These are phyloP conservation scores for Mythimna ferrago DNA, from an alignment of 2,888 invertebrate species.

Conservation along the genomic window DNA sequence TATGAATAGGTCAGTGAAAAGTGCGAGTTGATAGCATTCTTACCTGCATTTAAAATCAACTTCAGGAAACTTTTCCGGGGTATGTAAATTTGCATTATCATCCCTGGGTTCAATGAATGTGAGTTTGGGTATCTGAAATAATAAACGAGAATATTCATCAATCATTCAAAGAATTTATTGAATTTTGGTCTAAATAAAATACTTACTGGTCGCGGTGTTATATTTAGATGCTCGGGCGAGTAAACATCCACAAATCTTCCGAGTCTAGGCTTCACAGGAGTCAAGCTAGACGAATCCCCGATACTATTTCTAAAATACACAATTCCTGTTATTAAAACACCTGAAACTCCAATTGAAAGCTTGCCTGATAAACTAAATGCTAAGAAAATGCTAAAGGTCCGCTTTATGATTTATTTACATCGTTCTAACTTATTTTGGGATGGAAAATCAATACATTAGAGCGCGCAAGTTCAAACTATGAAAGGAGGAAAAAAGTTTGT, in stretches of 20 bases:
- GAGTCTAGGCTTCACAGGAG: constrained; percentile 83
- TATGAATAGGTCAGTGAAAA: constrained; percentile 5
- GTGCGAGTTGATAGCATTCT: constrained; percentile 11
- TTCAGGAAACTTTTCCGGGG: constrained; percentile 78
- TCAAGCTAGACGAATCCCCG: constrained; percentile 74
- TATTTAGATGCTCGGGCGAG: constrained; percentile 88
- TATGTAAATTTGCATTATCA: constrained; percentile 77
- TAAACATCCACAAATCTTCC: constrained; percentile 86
- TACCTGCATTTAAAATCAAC: constrained; percentile 84
- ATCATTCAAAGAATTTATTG: constrained; percentile 6
- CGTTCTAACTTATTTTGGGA: constrained; percentile 86
- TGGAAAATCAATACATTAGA: constrained; percentile 88
- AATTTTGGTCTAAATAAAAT: constrained; percentile 29
- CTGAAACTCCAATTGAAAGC: constrained; percentile 43
- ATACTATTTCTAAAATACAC: constrained; percentile 70
- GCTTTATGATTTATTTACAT: constrained; percentile 90
- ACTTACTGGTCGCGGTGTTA: constrained; percentile 86
- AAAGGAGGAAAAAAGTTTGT: constrained; percentile 51
- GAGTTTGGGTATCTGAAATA: constrained; percentile 75
- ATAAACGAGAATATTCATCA: constrained; percentile 16
- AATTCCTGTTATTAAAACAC: constrained; percentile 57
- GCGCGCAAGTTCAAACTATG: constrained; percentile 87
- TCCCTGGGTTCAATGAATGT: constrained; percentile 72
- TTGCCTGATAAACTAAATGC: constrained; percentile 64
- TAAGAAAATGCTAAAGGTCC: constrained; percentile 76